phyloP scores from a whole-genome alignment of 2,113 vertebrate species.

The Trinectes maculatus region DNA sequence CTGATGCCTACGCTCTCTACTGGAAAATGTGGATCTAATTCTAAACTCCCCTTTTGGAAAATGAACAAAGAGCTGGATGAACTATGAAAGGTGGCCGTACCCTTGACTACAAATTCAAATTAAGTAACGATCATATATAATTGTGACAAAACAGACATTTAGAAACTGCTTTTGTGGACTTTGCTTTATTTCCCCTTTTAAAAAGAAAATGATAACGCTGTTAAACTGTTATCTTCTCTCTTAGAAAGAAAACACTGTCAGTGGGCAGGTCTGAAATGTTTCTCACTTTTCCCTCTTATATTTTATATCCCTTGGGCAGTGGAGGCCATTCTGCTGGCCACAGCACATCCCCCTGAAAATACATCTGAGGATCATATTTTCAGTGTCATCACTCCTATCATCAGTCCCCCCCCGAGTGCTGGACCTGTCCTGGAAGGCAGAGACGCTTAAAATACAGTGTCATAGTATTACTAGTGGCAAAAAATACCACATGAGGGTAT shows the following conservation, averaged over 20 bases:
- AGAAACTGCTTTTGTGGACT: slow-evolving; percentile 3
- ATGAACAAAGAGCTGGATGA: neutral
- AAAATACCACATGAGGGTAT: slow-evolving; percentile 8
- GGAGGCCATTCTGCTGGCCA: slow-evolving; percentile 65
- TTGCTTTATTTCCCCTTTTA: slow-evolving; percentile 16
- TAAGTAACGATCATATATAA: slow-evolving; percentile 5
- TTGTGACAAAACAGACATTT: neutral
- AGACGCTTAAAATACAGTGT: slow-evolving; percentile 24
- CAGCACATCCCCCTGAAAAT: slow-evolving; percentile 62
- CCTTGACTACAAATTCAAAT: neutral
- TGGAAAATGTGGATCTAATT: neutral
- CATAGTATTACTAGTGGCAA: slow-evolving; percentile 39
- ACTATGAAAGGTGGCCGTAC: neutral
- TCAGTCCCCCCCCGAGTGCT: slow-evolving; percentile 55
- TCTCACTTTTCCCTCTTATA: slow-evolving; percentile 30
- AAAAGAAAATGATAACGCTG: slow-evolving; percentile 14
- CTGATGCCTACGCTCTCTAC: neutral
- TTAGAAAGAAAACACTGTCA: slow-evolving; percentile 34
- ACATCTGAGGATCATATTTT: slow-evolving; percentile 55
- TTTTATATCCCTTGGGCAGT: slow-evolving; percentile 41
- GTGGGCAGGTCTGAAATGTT: slow-evolving; percentile 35
- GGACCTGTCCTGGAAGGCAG: slow-evolving; percentile 42
- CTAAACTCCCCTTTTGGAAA: neutral
- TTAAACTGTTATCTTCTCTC: slow-evolving; percentile 24
- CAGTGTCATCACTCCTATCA: slow-evolving; percentile 55